Evolutionary conservation across 2,888 invertebrate genomes (phyloP), one percentile per base, ranked within the genome.

Genomic region (Bimastos eiseni): DNA sequence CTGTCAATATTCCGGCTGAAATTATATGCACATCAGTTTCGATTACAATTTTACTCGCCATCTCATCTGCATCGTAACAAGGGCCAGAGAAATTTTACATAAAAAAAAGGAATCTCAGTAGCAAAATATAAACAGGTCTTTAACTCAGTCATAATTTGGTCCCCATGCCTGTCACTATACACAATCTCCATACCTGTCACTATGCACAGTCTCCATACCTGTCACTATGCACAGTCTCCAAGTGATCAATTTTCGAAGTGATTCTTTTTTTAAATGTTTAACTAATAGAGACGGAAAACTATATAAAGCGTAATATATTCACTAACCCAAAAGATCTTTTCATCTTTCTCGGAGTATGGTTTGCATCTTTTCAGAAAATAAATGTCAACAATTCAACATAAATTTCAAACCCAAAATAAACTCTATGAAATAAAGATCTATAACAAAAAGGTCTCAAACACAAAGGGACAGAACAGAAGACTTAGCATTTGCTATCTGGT

Each of bases 301-400:
- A n/a, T n/a, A n/a, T n/a, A 70, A 70, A n/a, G n/a, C 70, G 8
- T 70, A 70, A 70, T n/a, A 70, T 70, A 70, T 70, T 70, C 30
- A n/a, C 70, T 70, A 70, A 70, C 70, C 70, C 70, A 70, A 70
- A 70, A 70, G 70, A 70, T 70, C 70, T 30, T 70, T 70, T 70
- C 70, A 70, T n/a, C n/a, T 70, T 70, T 70, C n/a, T n/a, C 11
- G 70, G n/a, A n/a, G 30, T 70, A 30, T 70, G 70, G 70, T n/a
- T 70, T n/a, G n/a, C 11, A 70, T 70, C 70, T 70, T 70, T 70
- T n/a, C 4, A n/a, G n/a, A 70, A 70, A 70, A 70, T 70, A 70
- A 70, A 70, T 70, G 30, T 70, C 70, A 70, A 30, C 30, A 30
- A 70, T 70, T n/a, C n/a, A 70, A n/a, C n/a, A n/a, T 17, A n/a